These are phyloP conservation scores for Pachymerium ferrugineum DNA, from an alignment of 2,888 invertebrate genomes.

Conservation along the genomic window DNA sequence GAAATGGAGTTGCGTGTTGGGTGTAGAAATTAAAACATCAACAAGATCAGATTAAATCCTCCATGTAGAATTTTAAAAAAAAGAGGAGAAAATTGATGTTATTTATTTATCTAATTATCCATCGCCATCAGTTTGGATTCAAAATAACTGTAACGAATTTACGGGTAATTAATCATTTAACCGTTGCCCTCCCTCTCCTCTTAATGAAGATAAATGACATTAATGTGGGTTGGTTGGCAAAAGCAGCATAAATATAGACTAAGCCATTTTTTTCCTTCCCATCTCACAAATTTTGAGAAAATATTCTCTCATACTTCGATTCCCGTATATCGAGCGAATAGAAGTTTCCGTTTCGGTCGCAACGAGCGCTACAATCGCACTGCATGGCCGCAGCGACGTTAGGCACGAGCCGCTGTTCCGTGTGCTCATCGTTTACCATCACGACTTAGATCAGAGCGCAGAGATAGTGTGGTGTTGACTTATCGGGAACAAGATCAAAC, in stretches of 20 bases:
- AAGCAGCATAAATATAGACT: slow-evolving; percentile 11
- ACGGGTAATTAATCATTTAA: slow-evolving; percentile 24
- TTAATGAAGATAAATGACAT: slow-evolving; percentile 25
- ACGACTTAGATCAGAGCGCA: no score
- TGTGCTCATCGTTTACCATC: no score
- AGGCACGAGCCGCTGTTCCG: slow-evolving; percentile 1
- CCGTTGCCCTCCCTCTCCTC: neutral
- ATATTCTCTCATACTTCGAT: no score
- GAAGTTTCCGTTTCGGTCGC: no score
- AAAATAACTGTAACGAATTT: slow-evolving; percentile 27
- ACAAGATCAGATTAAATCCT: no score
- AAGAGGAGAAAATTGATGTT: neutral
- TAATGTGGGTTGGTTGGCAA: neutral
- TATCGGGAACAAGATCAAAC: no score
- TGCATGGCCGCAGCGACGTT: slow-evolving; percentile 12
- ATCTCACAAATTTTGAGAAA: no score
- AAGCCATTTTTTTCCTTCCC: no score
- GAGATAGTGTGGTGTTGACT: no score
- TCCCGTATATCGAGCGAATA: no score
- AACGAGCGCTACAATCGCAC: neutral
- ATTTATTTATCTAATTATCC: slow-evolving; percentile 27
- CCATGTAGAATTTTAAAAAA: no score
- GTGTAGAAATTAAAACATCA: neutral
- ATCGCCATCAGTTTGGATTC: slow-evolving; percentile 22
- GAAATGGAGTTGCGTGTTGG: no score